Percentiles rank a stretch among this genome's conserved stretches.
phyloP scores from a whole-genome alignment of 2,113 vertebrate genomes.

The Vimba vimba region DNA sequence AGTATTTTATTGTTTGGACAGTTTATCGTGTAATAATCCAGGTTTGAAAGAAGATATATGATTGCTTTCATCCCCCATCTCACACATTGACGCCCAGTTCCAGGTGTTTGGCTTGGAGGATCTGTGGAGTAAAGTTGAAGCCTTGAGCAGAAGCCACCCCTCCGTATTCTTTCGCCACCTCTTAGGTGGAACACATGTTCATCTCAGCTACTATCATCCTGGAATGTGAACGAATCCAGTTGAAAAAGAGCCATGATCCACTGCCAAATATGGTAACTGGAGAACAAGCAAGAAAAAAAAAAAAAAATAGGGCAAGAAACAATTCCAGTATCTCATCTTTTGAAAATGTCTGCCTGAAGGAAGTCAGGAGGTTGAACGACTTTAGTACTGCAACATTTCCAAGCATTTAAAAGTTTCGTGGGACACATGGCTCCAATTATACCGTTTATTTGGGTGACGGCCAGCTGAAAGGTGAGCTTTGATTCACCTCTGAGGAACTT shows the following conservation, averaged over 20 bases:
- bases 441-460: constrained; percentile 12
- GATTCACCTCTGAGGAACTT: constrained; percentile 44
- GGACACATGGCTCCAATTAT: constrained; percentile 44
- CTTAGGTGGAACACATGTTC: constrained; percentile 17
- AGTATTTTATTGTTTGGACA: neutral
- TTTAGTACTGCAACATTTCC: constrained; percentile 24
- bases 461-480: neutral
- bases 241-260: constrained; percentile 22
- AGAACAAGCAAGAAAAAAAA: constrained; percentile 20
- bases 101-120: neutral
- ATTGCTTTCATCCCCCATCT: neutral
- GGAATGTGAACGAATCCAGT: constrained; percentile 33
- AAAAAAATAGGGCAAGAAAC: neutral
- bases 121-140: neutral
- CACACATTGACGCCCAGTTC: neutral
- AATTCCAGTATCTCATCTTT: constrained; percentile 47
- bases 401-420: constrained; percentile 43
- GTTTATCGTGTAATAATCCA: neutral
- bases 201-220: neutral
- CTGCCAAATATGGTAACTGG: constrained; percentile 55
- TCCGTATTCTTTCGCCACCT: neutral
- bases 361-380: constrained; percentile 37
- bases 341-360: constrained; percentile 46
- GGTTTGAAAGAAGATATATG: neutral
- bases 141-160: neutral